These are phyloP conservation scores for Sinodicranocentrus sp. DNA, from an alignment of 2,888 invertebrate genomes.

Conservation along the genomic window DNA sequence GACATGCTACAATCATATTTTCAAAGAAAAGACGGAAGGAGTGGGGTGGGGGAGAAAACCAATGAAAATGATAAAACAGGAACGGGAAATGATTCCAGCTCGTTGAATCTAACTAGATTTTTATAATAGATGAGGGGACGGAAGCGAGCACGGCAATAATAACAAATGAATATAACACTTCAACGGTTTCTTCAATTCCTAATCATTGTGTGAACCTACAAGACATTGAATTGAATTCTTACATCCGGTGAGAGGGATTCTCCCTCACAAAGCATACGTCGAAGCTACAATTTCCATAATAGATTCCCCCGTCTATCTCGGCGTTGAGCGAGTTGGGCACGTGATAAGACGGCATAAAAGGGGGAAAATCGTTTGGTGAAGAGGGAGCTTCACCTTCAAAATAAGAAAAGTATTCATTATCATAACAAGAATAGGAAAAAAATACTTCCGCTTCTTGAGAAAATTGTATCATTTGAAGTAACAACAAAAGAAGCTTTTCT, in stretches of 20 bases:
- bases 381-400: constrained; percentile 4
- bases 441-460: constrained; percentile 1
- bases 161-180: too few species aligned
- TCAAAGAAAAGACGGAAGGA: too few species aligned
- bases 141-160: too few species aligned
- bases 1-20: too few species aligned
- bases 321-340: not conserved
- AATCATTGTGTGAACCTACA: not conserved
- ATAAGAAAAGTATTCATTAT: constrained; percentile 23
- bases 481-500: not conserved
- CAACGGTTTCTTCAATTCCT: too few species aligned
- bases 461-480: not conserved
- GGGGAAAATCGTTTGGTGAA: constrained; percentile 1
- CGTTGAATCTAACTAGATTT: too few species aligned
- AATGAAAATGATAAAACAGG: too few species aligned
- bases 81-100: too few species aligned
- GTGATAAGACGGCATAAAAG: not conserved
- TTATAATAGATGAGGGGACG: too few species aligned
- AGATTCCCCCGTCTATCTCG: not conserved
- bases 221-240: not conserved
- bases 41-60: too few species aligned
- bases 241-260: not conserved
- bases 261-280: not conserved
- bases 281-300: not conserved
- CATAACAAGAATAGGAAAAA: constrained; percentile 19